Evolutionary conservation across 2,113 vertebrate species (phyloP).

Genomic region (Rana temporaria): DNA sequence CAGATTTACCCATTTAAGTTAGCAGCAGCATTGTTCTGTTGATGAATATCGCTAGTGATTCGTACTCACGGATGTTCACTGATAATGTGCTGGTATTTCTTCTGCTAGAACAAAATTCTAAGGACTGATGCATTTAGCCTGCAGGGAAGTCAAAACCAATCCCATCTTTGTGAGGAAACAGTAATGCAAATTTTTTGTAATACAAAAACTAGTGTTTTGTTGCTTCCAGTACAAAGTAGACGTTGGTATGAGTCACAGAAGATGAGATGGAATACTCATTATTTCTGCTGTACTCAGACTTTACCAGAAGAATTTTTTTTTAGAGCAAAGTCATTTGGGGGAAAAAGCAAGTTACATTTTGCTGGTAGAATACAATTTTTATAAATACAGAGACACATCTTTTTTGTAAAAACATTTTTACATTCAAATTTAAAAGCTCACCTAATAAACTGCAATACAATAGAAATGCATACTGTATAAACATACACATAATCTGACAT

Average conservation of each 20-base stretch:
- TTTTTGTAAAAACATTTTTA: no score
- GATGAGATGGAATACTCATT: conserved; percentile 19
- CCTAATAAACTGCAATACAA: no score
- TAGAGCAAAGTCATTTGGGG: neutral
- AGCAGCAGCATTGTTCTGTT: no score
- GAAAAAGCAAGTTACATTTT: neutral
- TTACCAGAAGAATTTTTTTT: conserved; percentile 14
- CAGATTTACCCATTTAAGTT: no score
- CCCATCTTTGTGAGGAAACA: conserved; percentile 1
- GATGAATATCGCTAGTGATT: neutral
- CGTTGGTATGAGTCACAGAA: conserved; percentile 3
- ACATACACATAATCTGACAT: no score
- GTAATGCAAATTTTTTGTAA: neutral
- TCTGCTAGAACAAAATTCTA: neutral
- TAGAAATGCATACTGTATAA: no score
- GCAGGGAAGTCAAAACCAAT: neutral
- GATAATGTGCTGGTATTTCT: neutral
- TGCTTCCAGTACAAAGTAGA: neutral
- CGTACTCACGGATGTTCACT: neutral
- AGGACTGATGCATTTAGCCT: neutral
- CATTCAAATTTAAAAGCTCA: no score
- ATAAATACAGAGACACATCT: no score
- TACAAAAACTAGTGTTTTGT: conserved; percentile 5
- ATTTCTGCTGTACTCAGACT: neutral
- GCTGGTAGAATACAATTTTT: no score